A percentile compares a stretch with the other conserved stretches of the same genome.
Conservation (phyloP, 1,140 invertebrate species). For the Grapholita molesta region DNA sequence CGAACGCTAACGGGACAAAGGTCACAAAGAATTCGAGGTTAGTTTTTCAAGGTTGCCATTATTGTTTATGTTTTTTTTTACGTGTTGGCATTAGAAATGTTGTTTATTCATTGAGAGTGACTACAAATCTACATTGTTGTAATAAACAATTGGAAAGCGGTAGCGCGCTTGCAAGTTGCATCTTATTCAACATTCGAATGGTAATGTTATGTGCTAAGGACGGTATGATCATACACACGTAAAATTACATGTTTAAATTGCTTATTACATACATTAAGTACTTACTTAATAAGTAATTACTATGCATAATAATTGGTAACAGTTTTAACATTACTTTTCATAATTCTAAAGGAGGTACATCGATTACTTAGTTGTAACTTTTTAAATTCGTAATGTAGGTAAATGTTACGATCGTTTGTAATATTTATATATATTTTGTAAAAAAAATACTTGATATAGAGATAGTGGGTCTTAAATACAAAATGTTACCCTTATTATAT, state of each 20-base stretch:
- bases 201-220: background rate
- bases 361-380: too few species aligned
- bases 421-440: too few species aligned
- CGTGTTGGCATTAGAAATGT: background rate
- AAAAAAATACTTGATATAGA: too few species aligned
- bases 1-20: constrained; percentile 61
- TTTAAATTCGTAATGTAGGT: too few species aligned
- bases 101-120: background rate
- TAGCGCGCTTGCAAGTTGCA: background rate
- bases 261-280: background rate
- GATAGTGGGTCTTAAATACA: too few species aligned
- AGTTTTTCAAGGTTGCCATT: constrained; percentile 31
- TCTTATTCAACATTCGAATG: background rate
- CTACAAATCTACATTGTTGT: background rate
- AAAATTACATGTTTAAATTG: background rate
- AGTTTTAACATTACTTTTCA: too few species aligned
- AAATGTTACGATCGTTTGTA: too few species aligned
- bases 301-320: too few species aligned
- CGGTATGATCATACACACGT: background rate
- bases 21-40: constrained; percentile 67
- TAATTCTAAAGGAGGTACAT: too few species aligned
- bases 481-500: too few species aligned
- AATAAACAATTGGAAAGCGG: background rate
- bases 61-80: background rate
- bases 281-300: too few species aligned